A percentile compares a stretch with the other conserved stretches of the same genome.
phyloP scores from a whole-genome alignment of 2,888 invertebrate species.

The Lepidonotus clava region DNA sequence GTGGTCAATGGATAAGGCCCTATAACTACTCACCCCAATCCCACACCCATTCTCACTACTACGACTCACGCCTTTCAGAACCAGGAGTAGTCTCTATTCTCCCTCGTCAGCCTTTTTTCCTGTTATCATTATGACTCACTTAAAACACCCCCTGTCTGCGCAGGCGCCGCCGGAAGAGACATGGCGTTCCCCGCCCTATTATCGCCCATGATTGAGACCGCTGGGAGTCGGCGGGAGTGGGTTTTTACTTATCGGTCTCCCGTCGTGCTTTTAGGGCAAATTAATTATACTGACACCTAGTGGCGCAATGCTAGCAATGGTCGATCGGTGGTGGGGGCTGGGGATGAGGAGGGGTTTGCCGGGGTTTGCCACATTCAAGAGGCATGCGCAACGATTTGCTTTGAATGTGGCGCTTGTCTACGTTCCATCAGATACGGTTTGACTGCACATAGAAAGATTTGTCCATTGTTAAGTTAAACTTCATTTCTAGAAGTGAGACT shows the following conservation, averaged over 20 bases:
- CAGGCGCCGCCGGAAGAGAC: neutral
- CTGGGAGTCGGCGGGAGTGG: neutral
- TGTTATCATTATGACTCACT: neutral
- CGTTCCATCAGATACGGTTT: too few species aligned
- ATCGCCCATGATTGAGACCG: neutral
- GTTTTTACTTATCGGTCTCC: neutral
- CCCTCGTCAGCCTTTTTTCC: constrained; percentile 12
- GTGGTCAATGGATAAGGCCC: too few species aligned
- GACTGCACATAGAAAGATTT: too few species aligned
- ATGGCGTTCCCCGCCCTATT: neutral
- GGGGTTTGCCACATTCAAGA: too few species aligned
- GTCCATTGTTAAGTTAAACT: too few species aligned
- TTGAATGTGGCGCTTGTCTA: too few species aligned
- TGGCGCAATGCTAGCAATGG: neutral
- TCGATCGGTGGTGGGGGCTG: neutral
- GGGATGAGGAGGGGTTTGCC: neutral
- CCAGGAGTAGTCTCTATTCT: too few species aligned
- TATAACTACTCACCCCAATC: too few species aligned
- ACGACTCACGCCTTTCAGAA: too few species aligned
- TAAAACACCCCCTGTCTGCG: neutral
- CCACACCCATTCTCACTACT: too few species aligned
- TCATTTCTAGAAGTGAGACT: too few species aligned
- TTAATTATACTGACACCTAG: neutral
- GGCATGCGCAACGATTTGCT: too few species aligned
- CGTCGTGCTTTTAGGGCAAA: neutral